Conservation (phyloP, 2,888 invertebrate genomes). For the Trichacis sp. region DNA sequence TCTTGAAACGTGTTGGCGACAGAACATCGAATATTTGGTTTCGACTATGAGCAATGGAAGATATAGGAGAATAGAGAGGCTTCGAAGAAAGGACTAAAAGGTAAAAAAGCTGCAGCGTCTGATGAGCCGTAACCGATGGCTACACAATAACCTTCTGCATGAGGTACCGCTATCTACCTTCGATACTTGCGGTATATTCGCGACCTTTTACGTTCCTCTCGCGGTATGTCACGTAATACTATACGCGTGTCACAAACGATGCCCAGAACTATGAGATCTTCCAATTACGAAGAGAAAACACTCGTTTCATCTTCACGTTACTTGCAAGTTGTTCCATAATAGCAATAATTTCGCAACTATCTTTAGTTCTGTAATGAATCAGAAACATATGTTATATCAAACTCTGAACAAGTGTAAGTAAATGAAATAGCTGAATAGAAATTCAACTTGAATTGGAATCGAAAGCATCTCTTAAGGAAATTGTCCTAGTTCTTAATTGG, state of each 20-base stretch:
- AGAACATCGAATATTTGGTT: slow-evolving; percentile 41
- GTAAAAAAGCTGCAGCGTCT: slow-evolving; percentile 55
- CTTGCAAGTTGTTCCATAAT: neutral
- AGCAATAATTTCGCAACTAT: neutral
- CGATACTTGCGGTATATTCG: slow-evolving; percentile 47
- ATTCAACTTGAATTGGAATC: too few relatives aligned
- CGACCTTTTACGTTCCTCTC: slow-evolving; percentile 45
- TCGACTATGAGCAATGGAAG: slow-evolving; percentile 34
- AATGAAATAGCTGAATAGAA: too few relatives aligned
- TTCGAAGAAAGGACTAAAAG: slow-evolving; percentile 43
- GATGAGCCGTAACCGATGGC: slow-evolving; percentile 64
- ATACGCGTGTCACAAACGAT: slow-evolving; percentile 35
- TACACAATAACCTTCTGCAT: slow-evolving; percentile 63
- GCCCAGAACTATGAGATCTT: neutral
- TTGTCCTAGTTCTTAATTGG: too few relatives aligned
- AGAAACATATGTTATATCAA: too few relatives aligned
- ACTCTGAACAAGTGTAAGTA: too few relatives aligned
- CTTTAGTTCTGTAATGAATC: too few relatives aligned
- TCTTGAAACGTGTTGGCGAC: slow-evolving; percentile 21
- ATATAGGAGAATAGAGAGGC: slow-evolving; percentile 22
- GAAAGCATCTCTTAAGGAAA: too few relatives aligned
- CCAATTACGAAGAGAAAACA: neutral
- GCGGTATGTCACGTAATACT: slow-evolving; percentile 23
- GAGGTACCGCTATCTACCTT: slow-evolving; percentile 61
- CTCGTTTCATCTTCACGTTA: neutral